A percentile compares a stretch with the other conserved stretches of the same genome.
Conservation (phyloP, 2,113 vertebrate genomes). For the Gavialis gangeticus region DNA sequence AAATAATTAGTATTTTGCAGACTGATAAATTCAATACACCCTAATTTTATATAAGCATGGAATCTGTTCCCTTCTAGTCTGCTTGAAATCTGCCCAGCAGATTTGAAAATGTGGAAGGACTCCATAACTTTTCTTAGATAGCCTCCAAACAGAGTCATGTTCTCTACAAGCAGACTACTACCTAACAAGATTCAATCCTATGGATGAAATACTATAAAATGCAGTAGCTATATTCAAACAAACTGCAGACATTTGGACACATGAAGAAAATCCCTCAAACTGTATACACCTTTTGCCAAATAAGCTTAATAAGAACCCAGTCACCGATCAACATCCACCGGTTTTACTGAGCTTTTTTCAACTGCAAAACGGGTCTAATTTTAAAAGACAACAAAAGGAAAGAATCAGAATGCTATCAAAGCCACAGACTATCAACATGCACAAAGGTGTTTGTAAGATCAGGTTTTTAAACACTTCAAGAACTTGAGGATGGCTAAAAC, state of each 20-base stretch:
- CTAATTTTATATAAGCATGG: not conserved
- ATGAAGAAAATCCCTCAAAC: not conserved
- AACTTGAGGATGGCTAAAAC: not conserved
- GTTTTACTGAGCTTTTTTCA: not conserved
- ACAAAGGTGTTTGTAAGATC: not conserved
- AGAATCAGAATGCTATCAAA: not conserved
- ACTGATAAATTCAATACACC: not conserved
- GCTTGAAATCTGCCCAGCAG: not conserved
- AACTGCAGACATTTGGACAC: rapidly evolving
- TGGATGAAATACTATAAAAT: not conserved
- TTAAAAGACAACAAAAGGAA: not conserved
- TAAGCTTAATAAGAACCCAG: not conserved
- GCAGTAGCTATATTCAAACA: not conserved
- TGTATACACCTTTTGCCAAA: not conserved
- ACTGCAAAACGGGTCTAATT: rapidly evolving
- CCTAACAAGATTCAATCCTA: not conserved
- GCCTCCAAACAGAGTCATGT: no score
- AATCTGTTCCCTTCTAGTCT: not conserved
- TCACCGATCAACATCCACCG: not conserved
- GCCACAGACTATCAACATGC: not conserved
- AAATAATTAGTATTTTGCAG: not conserved
- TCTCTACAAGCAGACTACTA: no score
- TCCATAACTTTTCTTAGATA: not conserved
- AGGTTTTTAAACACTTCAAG: not conserved
- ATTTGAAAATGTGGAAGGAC: not conserved